phyloP scores from a whole-genome alignment of 2,797 vertebrate species.

The Sebastes paucispinis region DNA sequence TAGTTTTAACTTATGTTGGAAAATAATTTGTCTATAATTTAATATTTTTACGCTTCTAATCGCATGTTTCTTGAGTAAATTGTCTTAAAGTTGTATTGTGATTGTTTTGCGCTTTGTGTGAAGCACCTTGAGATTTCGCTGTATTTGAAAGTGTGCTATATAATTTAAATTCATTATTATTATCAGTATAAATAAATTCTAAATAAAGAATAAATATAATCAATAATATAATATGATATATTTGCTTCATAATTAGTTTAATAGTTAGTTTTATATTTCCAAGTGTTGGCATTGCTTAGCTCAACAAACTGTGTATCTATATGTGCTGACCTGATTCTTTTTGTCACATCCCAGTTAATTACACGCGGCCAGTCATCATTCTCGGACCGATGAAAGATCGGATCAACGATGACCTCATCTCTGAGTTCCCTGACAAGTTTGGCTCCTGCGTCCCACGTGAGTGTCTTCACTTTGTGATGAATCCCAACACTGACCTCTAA shows the following conservation, averaged over 20 bases:
- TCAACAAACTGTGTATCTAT: not conserved
- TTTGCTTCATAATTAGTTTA: not conserved
- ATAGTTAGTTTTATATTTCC: not conserved
- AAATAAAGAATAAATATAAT: no score
- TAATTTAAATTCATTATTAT: not conserved
- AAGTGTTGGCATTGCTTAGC: not conserved
- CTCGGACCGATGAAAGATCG: constrained; percentile 98
- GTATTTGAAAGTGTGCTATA: no score
- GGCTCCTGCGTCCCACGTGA: constrained; percentile 98
- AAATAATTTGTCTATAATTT: no score
- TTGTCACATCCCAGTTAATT: constrained; percentile 84
- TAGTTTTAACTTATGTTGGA: no score
- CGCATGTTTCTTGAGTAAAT: no score
- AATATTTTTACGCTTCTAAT: no score
- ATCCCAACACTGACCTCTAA: not conserved
- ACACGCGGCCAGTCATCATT: constrained; percentile 94
- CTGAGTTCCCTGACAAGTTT: constrained; percentile 98
- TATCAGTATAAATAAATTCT: not conserved
- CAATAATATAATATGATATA: not conserved
- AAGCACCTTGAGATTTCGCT: no score
- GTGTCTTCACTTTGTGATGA: constrained; percentile 60
- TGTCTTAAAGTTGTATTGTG: no score
- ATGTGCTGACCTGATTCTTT: not conserved
- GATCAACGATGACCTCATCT: constrained; percentile 97
- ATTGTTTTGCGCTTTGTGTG: no score